Evolutionary conservation across 2,797 vertebrate genomes (phyloP), one percentile per base, ranked within the genome.

Genomic region (Trachurus trachurus): DNA sequence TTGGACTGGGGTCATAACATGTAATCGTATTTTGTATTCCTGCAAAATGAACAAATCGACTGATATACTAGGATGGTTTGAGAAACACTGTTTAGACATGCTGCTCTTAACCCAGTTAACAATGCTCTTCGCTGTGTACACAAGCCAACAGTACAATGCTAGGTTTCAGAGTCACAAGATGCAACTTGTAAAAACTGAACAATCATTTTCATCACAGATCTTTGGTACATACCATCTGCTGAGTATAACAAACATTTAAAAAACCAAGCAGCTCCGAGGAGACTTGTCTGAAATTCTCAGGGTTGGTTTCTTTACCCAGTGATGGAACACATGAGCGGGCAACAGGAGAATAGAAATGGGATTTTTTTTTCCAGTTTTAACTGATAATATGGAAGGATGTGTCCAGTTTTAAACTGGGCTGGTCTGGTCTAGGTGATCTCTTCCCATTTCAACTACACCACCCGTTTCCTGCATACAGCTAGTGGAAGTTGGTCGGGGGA

Each of bases 221-320:
- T 95, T 95, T 96, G 94, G 95, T 96, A 93, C 90, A 91, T 79
- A 93, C 92, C 93, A 91, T 76, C 82, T 83, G 87, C 80, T 71
- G 82, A 90, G 71, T 64, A 78, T 34, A 87, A 88, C 75, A 70
- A 47, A 83, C 65, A 75, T 64, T 71, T 78, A 67, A 89, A 91
- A 91, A 92, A 85, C 80, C 71, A 81, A 87, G 83, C 80, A 85
- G 87, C 88, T 92, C 79, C 54, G 37, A 79, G 56, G 64, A 80
- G 44, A 78, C 66, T 58, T n/a, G 13, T 80, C 80, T 74, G 69
- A 84, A 82, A 31, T 60, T 62, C 39, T 74, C 40, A 65, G 31
- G 65, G 62, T 67, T 64, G 72, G 54, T 71, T 79, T 85, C 42
- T 72, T 72, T 63, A 77, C 76, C 84, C 78, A 52, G 74, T 57